Evolutionary conservation across 2,888 invertebrate species (phyloP).

Genomic region (Sinohyriopsis cumingii): DNA sequence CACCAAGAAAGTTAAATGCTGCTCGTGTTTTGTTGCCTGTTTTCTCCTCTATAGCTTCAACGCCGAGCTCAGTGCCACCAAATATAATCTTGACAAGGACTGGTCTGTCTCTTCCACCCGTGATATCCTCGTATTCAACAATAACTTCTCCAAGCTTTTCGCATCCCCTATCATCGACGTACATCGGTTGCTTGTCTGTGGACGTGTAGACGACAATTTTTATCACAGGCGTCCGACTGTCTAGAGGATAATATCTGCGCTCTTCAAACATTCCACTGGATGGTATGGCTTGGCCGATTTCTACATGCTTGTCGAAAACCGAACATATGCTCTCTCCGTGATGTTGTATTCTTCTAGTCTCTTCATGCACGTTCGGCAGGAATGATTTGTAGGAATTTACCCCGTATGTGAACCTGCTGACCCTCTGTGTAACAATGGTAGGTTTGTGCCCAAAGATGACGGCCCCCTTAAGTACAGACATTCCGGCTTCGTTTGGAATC

Average conservation of each 20-base stretch:
- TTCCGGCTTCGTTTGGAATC: slow-evolving; percentile 16
- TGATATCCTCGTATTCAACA: slow-evolving; percentile 23
- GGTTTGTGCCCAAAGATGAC: slow-evolving; percentile 38
- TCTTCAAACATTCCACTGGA: slow-evolving; percentile 24
- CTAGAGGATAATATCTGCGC: slow-evolving; percentile 31
- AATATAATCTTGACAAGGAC: slow-evolving; percentile 35
- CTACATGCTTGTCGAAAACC: slow-evolving; percentile 33
- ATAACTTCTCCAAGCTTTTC: slow-evolving; percentile 32
- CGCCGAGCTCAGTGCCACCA: slow-evolving; percentile 36
- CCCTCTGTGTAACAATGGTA: slow-evolving; percentile 28
- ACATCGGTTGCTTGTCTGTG: slow-evolving; percentile 19
- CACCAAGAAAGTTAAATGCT: slow-evolving; percentile 18
- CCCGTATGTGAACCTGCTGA: slow-evolving; percentile 37
- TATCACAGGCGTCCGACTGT: slow-evolving; percentile 20
- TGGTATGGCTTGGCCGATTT: slow-evolving; percentile 21
- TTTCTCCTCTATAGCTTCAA: slow-evolving; percentile 22
- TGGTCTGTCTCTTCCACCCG: slow-evolving; percentile 22
- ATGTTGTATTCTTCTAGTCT: slow-evolving; percentile 14
- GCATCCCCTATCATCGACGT: slow-evolving; percentile 23
- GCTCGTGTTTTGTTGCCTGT: slow-evolving; percentile 23
- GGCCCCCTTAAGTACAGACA: slow-evolving; percentile 25
- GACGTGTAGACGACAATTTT: slow-evolving; percentile 29
- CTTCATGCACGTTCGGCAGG: slow-evolving; percentile 29
- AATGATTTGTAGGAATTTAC: slow-evolving; percentile 28
- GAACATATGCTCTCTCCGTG: slow-evolving; percentile 27